Evolutionary conservation across 2,797 vertebrate genomes (phyloP), one percentile per base, ranked within the genome.

Genomic region (Spatula versicolor): DNA sequence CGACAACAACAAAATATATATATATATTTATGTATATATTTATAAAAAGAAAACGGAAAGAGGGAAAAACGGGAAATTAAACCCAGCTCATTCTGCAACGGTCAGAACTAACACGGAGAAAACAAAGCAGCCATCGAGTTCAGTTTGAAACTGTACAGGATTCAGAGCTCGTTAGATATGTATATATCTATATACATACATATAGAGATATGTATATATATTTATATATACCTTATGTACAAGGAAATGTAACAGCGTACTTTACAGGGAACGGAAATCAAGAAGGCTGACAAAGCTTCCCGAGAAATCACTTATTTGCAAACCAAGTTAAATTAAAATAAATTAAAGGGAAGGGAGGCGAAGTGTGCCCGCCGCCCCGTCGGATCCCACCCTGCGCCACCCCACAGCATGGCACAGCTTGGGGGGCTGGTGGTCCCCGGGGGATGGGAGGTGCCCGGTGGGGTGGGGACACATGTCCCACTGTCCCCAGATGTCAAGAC

Each of bases 221-320:
- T 96, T 83, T 96, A 97, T 97, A 97, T 97, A 97, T 97, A 97
- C 95, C 88, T 75, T 97, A 96, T 92, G 91, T 97, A 97, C 97
- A 98, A 93, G 97, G 96, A 95, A 94, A 93, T 81, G 93, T 86
- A 87, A 90, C 79, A 62, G 69, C 85, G 1, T 95, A 60, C 91
- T 98, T 96, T 95, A 97, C 96, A 97, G 85, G 96, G 77, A 95
- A 92, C 31, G 8, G 81, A 73, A 93, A 74, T 17, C 19, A 33
- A 74, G 94, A 95, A 91, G 64, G 83, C 74, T 82, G 85, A 97
- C 88, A 80, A 54, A 77, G 94, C 92, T 96, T 90, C 88, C 76
- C 54, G 10, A 92, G 85, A 68, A 31, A 37, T 55, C 58, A 15
- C 50, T 37, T 37, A 6, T 33, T 71, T 39, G 60, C 15, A 77